phyloP scores from a whole-genome alignment of 2,888 invertebrate genomes.

The Metacarcinus magister region DNA sequence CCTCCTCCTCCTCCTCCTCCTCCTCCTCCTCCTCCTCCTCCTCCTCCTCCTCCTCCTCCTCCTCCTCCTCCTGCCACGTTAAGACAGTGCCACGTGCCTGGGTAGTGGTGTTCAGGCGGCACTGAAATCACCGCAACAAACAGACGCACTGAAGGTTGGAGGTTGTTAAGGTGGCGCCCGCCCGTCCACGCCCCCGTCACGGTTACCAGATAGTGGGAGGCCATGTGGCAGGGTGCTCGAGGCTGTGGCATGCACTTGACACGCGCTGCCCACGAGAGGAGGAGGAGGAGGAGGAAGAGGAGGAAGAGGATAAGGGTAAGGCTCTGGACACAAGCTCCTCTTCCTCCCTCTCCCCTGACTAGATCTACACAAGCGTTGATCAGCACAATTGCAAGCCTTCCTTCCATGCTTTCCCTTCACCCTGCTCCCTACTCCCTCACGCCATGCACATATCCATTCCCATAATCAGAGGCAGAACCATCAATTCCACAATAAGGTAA shows the following conservation, averaged over 20 bases:
- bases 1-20: constrained; percentile 14
- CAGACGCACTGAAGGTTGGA: background rate
- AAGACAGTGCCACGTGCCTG: background rate
- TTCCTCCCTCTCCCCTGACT: background rate
- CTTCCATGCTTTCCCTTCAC: background rate
- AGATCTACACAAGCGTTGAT: background rate
- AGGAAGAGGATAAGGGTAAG: background rate
- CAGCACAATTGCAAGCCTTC: too few relatives aligned
- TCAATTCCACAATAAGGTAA: background rate
- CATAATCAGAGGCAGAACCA: background rate
- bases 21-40: constrained; percentile 21
- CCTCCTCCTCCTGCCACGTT: background rate
- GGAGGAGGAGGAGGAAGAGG: background rate
- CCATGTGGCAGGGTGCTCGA: constrained; percentile 55
- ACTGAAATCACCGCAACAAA: background rate
- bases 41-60: too few relatives aligned
- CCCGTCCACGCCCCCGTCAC: background rate
- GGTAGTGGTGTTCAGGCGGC: background rate
- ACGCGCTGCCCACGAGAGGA: background rate
- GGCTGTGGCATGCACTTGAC: constrained; percentile 43
- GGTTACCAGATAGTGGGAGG: constrained; percentile 55
- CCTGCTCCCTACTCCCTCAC: background rate
- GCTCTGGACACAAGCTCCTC: background rate
- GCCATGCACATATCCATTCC: constrained; percentile 18
- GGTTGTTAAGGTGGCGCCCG: background rate